Evolutionary conservation across 2,797 vertebrate species (phyloP).

Genomic region (Platalea minor): DNA sequence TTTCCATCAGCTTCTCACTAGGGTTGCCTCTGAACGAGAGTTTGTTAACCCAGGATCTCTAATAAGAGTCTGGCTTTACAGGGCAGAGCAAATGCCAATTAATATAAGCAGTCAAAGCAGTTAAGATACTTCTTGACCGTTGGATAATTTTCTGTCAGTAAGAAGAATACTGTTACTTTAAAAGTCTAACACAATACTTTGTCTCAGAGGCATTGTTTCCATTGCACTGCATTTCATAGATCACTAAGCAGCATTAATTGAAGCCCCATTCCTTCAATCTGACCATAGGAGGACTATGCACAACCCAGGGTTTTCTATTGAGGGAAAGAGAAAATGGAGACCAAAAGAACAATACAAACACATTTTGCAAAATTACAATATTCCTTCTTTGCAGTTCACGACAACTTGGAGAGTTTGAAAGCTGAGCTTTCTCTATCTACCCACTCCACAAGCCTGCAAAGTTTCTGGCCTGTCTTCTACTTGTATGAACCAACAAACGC

Average conservation of each 20-base stretch:
- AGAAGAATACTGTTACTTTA: background rate
- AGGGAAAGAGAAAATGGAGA: background rate
- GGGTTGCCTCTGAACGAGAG: background rate
- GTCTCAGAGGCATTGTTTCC: background rate
- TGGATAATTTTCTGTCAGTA: background rate
- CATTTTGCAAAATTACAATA: background rate
- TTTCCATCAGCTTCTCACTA: background rate
- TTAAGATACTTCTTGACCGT: background rate
- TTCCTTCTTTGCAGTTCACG: background rate
- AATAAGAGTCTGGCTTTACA: background rate
- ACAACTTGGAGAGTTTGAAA: background rate
- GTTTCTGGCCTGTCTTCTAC: background rate
- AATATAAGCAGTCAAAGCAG: background rate
- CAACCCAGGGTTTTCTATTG: background rate
- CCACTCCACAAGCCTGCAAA: background rate
- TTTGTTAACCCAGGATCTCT: background rate
- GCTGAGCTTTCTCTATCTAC: background rate
- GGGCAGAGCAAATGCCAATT: background rate
- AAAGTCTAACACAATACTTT: background rate
- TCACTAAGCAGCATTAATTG: background rate
- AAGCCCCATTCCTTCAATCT: background rate
- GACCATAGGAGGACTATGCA: background rate
- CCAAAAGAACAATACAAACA: background rate
- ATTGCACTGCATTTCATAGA: conserved; percentile 3
- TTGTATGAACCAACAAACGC: background rate